A percentile compares a stretch with the other conserved stretches of the same genome.
phyloP scores from a whole-genome alignment of 2,113 vertebrate genomes.

The Eleginops maclovinus region DNA sequence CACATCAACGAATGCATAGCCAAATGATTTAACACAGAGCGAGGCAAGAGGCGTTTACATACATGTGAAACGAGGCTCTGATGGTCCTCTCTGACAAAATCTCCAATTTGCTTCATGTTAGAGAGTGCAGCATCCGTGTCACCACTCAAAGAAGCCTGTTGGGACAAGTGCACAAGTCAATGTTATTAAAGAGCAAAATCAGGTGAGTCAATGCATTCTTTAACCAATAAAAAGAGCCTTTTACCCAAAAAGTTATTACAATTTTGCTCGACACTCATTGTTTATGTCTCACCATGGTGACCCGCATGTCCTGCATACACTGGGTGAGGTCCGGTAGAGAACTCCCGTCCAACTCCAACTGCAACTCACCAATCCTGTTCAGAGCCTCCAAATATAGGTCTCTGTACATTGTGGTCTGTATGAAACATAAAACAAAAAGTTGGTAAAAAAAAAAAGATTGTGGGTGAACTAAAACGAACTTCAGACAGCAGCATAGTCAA shows the following conservation, averaged over 20 bases:
- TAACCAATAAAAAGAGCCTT: not conserved
- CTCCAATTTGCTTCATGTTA: conserved; percentile 65
- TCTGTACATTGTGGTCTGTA: conserved; percentile 77
- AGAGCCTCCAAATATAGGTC: conserved; percentile 78
- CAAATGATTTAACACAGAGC: not conserved
- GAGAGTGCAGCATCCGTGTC: conserved; percentile 70
- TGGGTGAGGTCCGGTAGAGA: conserved; percentile 68
- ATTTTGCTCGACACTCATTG: not conserved
- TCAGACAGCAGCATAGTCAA: not conserved
- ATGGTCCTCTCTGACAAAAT: conserved; percentile 72
- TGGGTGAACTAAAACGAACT: not conserved
- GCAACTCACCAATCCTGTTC: conserved; percentile 75
- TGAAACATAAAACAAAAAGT: conserved; percentile 22
- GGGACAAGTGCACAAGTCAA: conserved; percentile 10
- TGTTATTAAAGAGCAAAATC: not conserved
- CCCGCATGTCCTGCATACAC: conserved; percentile 68
- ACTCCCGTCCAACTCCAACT: conserved; percentile 79
- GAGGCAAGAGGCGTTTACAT: conserved; percentile 26
- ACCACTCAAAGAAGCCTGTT: conserved; percentile 65
- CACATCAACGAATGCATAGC: not conserved
- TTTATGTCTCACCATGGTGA: conserved; percentile 72
- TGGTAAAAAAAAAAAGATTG: not conserved
- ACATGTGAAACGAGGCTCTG: conserved; percentile 74
- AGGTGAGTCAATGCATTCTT: not conserved
- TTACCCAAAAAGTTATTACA: not conserved